A percentile compares a stretch with the other conserved stretches of the same genome.
phyloP scores from a whole-genome alignment of 2,797 vertebrate genomes.

The Austrolebias charrua region DNA sequence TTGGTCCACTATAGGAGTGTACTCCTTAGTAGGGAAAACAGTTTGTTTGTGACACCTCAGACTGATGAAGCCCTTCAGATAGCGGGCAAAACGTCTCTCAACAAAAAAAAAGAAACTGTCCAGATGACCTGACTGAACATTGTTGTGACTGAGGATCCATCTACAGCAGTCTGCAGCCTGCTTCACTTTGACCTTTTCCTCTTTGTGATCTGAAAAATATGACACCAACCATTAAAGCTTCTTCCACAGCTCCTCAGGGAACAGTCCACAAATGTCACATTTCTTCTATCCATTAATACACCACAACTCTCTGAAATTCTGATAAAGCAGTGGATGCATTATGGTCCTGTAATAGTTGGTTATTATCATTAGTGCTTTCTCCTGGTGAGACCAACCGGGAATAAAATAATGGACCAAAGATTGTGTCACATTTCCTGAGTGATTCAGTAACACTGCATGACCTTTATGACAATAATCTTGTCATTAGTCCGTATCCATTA shows the following conservation, averaged over 20 bases:
- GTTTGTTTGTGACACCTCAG: too few species aligned
- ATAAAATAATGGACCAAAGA: slow-evolving; percentile 60
- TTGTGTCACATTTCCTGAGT: slow-evolving; percentile 53
- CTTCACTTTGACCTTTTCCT: slow-evolving; percentile 92
- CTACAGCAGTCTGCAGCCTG: slow-evolving; percentile 92
- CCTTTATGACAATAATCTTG: slow-evolving; percentile 55
- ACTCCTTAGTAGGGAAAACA: too few species aligned
- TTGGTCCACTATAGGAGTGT: too few species aligned
- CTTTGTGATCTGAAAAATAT: slow-evolving; percentile 81
- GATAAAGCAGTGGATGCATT: slow-evolving; percentile 56
- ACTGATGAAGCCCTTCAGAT: too few species aligned
- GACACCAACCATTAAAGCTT: slow-evolving; percentile 30
- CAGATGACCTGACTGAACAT: too few species aligned
- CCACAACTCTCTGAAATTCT: slow-evolving; percentile 52
- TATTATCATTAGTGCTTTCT: slow-evolving; percentile 62
- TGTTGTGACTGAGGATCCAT: slow-evolving; percentile 89
- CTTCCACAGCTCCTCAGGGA: slow-evolving; percentile 24
- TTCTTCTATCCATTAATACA: slow-evolving; percentile 50
- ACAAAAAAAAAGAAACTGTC: too few species aligned
- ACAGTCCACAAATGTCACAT: slow-evolving; percentile 48
- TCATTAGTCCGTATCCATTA: slow-evolving; percentile 63
- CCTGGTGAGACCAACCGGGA: slow-evolving; percentile 37
- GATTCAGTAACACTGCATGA: slow-evolving; percentile 34
- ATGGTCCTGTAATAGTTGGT: slow-evolving; percentile 60
- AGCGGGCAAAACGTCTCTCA: too few species aligned